Conservation (phyloP, 2,113 vertebrate genomes). For the Toxotes chatareus region DNA sequence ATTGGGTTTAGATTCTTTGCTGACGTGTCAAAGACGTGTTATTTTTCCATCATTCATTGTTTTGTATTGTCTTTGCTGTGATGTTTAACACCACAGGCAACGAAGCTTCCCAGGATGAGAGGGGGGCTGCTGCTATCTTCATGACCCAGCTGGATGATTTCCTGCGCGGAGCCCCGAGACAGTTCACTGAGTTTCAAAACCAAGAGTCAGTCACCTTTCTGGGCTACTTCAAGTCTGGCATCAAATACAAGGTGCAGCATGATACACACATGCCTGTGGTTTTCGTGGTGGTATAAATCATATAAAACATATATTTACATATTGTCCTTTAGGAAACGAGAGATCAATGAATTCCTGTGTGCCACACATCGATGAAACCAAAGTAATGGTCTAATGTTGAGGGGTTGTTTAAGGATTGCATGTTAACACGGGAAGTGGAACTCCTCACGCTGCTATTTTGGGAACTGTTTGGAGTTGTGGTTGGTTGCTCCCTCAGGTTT, state of each 20-base stretch:
- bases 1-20: constrained; percentile 2
- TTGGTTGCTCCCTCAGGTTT: constrained; percentile 19
- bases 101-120: constrained; percentile 76
- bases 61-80: neutral
- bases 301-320: constrained; percentile 8
- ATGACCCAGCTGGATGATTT: constrained; percentile 77
- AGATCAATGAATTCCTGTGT: neutral
- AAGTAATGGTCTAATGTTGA: neutral
- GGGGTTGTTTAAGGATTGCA: neutral
- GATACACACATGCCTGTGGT: too few relatives aligned
- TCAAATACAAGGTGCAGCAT: constrained; percentile 79
- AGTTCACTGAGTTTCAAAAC: constrained; percentile 78
- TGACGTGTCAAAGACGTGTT: neutral
- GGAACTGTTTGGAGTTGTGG: neutral
- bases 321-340: neutral
- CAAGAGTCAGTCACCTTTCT: constrained; percentile 78
- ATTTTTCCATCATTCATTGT: neutral
- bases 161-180: constrained; percentile 64
- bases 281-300: neutral
- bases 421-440: neutral
- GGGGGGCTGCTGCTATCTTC: constrained; percentile 76
- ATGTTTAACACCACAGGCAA: constrained; percentile 59
- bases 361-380: neutral
- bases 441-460: neutral
- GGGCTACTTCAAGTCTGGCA: constrained; percentile 80